These are phyloP conservation scores for Leucophenga maculata DNA, from an alignment of 2,888 invertebrate genomes.

Conservation along the genomic window DNA sequence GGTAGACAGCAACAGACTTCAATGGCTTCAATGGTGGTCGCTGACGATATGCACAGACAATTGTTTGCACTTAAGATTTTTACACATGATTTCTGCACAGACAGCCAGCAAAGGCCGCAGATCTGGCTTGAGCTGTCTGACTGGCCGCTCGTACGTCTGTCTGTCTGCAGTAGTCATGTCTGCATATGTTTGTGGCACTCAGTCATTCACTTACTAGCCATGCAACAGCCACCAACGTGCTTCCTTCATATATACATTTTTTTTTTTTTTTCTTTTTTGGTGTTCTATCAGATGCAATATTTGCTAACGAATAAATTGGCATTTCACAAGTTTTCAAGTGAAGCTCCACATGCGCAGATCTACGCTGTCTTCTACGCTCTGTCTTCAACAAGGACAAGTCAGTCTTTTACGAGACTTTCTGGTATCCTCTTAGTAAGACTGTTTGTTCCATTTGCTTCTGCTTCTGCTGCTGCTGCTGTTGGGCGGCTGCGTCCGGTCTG, in stretches of 20 bases:
- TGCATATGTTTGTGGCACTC: conserved; percentile 56
- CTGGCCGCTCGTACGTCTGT: too few relatives aligned
- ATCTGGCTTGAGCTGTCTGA: too few relatives aligned
- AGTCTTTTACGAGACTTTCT: background rate
- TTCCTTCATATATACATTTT: background rate
- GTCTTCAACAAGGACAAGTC: conserved; percentile 7
- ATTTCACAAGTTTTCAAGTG: conserved; percentile 55
- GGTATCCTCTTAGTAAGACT: background rate
- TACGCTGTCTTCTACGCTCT: conserved; percentile 25
- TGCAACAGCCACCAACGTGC: conserved; percentile 19
- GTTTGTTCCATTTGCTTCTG: conserved; percentile 12
- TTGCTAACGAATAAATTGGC: conserved; percentile 66
- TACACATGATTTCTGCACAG: conserved; percentile 69
- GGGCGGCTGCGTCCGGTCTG: conserved; percentile 27
- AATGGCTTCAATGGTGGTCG: conserved; percentile 65
- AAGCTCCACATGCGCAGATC: too few relatives aligned
- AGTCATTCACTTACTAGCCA: conserved; percentile 35
- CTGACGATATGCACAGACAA: conserved; percentile 70
- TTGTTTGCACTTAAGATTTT: conserved; percentile 73
- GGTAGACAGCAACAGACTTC: conserved; percentile 24
- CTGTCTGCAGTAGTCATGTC: conserved; percentile 62
- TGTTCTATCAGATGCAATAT: conserved; percentile 65
- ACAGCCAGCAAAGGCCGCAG: background rate
- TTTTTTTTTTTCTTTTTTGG: conserved; percentile 36
- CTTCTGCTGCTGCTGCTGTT: background rate